Conservation (phyloP, 2,888 invertebrate species). For the Adela reaumurella region DNA sequence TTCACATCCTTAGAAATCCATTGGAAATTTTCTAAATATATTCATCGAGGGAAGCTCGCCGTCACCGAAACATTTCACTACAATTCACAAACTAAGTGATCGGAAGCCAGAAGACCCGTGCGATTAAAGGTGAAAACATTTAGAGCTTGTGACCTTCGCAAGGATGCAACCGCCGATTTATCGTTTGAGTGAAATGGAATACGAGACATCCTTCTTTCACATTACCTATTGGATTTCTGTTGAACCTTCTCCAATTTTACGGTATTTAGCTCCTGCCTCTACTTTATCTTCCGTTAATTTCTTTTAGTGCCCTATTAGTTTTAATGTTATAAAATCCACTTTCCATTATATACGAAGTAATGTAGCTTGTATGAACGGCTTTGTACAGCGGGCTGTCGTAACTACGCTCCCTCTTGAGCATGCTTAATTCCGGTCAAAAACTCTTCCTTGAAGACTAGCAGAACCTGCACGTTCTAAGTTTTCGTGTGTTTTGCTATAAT, state of each 20-base stretch:
- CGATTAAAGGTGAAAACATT: not conserved
- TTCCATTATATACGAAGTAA: not conserved
- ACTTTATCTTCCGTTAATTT: not conserved
- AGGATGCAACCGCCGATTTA: not conserved
- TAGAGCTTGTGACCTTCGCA: not conserved
- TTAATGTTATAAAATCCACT: not conserved
- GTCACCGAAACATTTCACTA: not conserved
- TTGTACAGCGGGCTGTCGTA: not conserved
- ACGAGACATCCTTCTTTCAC: not conserved
- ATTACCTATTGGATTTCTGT: not conserved
- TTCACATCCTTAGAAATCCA: too few species aligned
- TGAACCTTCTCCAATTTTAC: not conserved
- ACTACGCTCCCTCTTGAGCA: not conserved
- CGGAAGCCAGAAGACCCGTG: not conserved
- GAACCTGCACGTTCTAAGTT: not conserved
- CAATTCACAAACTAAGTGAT: too few species aligned
- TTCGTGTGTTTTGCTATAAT: not conserved
- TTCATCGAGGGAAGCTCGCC: not conserved
- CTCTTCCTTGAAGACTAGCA: not conserved
- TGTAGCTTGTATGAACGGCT: too few species aligned
- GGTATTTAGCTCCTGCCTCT: not conserved
- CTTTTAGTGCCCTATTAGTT: not conserved
- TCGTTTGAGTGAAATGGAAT: not conserved
- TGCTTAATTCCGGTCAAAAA: not conserved
- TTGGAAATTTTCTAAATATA: too few species aligned